Evolutionary conservation across 2,113 vertebrate genomes (phyloP).

Genomic region (Octodon degus): DNA sequence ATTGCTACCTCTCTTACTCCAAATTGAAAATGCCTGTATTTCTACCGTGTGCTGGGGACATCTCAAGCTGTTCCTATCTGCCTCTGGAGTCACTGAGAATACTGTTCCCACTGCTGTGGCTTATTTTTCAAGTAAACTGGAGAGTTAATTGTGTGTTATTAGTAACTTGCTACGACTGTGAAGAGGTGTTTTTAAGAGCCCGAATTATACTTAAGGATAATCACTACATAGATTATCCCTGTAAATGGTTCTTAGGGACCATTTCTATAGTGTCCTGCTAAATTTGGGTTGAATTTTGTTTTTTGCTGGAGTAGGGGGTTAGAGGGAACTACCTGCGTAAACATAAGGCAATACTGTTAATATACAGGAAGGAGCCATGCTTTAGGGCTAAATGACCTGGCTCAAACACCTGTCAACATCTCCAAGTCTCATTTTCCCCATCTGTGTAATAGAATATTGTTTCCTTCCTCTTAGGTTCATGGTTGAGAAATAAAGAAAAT

Average conservation of each 20-base stretch:
- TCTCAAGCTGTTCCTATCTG: not conserved
- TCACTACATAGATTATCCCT: not conserved
- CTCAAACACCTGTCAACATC: not conserved
- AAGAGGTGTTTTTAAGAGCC: slow-evolving; percentile 14
- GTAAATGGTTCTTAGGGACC: not conserved
- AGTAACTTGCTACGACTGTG: not conserved
- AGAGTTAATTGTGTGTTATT: not conserved
- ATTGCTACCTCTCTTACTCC: not conserved
- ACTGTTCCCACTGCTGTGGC: not conserved
- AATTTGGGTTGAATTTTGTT: not conserved
- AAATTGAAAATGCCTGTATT: not conserved
- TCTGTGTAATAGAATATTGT: not conserved
- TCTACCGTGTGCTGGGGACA: not conserved
- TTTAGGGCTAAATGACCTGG: not conserved
- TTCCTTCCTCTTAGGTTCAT: slow-evolving; percentile 26
- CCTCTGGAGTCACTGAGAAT: slow-evolving; percentile 24
- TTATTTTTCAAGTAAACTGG: slow-evolving; percentile 9
- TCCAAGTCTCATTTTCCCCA: not conserved
- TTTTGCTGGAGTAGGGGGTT: not conserved
- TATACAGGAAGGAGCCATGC: not conserved
- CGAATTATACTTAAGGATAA: not conserved
- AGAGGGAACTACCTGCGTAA: not conserved
- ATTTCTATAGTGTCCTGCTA: not conserved
- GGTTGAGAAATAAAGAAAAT: not conserved
- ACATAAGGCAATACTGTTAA: not conserved